A percentile compares a stretch with the other conserved stretches of the same genome.
phyloP scores from a whole-genome alignment of 2,888 invertebrate genomes.

The Apamea monoglypha region DNA sequence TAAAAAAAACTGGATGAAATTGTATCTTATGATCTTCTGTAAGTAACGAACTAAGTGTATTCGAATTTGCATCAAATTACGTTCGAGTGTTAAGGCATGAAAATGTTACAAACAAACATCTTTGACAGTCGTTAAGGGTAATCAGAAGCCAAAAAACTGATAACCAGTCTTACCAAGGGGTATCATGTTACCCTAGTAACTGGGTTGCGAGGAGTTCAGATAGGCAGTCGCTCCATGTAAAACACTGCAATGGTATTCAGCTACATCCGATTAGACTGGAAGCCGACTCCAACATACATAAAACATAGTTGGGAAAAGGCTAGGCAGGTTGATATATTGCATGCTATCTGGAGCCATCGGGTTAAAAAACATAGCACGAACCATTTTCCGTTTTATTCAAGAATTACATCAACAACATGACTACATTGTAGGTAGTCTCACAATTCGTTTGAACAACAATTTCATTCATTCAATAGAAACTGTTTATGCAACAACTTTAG shows the following conservation, averaged over 20 bases:
- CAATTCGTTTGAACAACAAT: conserved; percentile 31
- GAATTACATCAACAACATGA: not conserved
- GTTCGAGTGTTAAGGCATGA: not conserved
- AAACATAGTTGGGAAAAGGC: not conserved
- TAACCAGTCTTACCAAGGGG: not conserved
- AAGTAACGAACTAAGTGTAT: too few relatives aligned
- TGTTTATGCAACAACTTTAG: conserved; percentile 22
- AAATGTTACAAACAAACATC: not conserved
- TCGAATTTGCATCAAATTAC: not conserved
- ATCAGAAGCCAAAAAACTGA: not conserved
- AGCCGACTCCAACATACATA: not conserved
- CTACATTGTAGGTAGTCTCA: conserved; percentile 10
- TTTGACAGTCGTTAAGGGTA: not conserved
- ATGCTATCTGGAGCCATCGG: not conserved
- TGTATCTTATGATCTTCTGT: not conserved
- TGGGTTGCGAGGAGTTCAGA: not conserved
- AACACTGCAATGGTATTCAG: not conserved
- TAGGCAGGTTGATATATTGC: not conserved
- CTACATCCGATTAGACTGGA: not conserved
- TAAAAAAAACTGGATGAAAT: not conserved
- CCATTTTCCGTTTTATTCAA: conserved; percentile 8
- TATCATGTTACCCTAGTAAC: not conserved
- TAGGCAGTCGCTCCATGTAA: not conserved
- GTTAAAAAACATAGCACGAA: not conserved
- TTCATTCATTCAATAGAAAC: conserved; percentile 27